Base-by-base conservation (phyloP, 1,140 invertebrate species). In the Magallana angulata region DNA sequence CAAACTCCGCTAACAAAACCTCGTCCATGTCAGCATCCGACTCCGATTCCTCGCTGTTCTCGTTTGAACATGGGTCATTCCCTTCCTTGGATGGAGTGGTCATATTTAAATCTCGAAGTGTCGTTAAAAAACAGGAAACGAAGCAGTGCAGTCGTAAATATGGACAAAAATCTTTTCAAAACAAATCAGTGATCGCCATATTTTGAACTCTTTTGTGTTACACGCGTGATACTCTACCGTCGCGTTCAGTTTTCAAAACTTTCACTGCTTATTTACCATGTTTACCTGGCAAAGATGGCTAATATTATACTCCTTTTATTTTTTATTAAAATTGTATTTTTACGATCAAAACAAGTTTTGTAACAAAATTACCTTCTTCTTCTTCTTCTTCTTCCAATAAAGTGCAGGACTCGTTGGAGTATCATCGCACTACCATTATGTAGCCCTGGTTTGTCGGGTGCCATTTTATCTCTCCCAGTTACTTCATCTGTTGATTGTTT, bases 31-130 rank as follows among this genome's bases (percentile, higher is more conserved):
- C 81, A 7, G 81, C 18, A 16, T 82, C 81, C 16, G 81, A 57
- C 7, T 82, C 81, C 2, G 56, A 57, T 24, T 82, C 56, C 48
- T 57, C 48, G 48, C 56, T 57, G 56, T 82, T 82, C 9, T 82
- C 81, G 48, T 82, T 82, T 57, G 81, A 82, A 82, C 81, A 57
- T 82, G 81, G 81, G 18, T 82, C 81, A 8, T 57, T 57, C 57
- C 56, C 81, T 24, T 76, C 68, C 36, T 76, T 76, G 24, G 68
- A 76, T 76, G 68, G 68, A 24, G 68, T 76, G 12, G 68, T 76
- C 68, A 76, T 76, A 48, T 48, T 48, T 1, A 48, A 3, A 48
- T 8, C 12, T 24, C 30, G 24, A 7, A 76, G 18, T 12, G 11
- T 76, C 24, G 4, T 76, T 76, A 76, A 30, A 30, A 12, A 4